These are phyloP conservation scores for Chloebia gouldiae DNA, from an alignment of 2,113 vertebrate species.

Conservation along the genomic window DNA sequence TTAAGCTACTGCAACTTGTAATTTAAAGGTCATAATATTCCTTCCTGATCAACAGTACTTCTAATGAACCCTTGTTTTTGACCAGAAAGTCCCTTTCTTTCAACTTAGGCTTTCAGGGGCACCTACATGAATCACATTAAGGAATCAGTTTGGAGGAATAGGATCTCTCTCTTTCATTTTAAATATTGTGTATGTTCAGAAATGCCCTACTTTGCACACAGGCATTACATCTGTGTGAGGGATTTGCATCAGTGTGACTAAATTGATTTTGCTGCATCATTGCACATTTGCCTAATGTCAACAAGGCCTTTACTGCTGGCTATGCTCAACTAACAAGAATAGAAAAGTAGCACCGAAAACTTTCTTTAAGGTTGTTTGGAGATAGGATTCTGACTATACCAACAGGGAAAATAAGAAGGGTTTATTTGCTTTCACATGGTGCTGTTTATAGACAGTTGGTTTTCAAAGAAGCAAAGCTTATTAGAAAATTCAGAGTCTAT, in stretches of 20 bases:
- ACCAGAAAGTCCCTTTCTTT: not conserved
- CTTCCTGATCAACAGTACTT: not conserved
- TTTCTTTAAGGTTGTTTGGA: not conserved
- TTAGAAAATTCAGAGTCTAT: not conserved
- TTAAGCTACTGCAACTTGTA: not conserved
- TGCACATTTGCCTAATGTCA: constrained; percentile 57
- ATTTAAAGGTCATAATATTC: not conserved
- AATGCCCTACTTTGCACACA: constrained; percentile 32
- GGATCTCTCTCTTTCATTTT: not conserved
- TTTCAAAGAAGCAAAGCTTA: not conserved
- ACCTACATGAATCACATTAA: not conserved
- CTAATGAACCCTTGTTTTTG: not conserved
- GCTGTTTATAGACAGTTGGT: not conserved
- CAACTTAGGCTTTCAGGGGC: not conserved
- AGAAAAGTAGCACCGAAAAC: not conserved
- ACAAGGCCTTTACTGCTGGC: constrained; percentile 28
- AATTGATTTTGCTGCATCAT: constrained; percentile 57
- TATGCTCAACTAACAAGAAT: constrained; percentile 15
- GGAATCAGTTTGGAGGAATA: not conserved
- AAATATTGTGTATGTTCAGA: not conserved
- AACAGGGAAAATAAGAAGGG: not conserved
- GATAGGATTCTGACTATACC: not conserved
- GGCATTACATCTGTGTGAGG: constrained; percentile 1
- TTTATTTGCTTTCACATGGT: not conserved
- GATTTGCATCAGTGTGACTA: constrained; percentile 56